Evolutionary conservation across 2,113 vertebrate species (phyloP).

Genomic region (Crotalus horridus): DNA sequence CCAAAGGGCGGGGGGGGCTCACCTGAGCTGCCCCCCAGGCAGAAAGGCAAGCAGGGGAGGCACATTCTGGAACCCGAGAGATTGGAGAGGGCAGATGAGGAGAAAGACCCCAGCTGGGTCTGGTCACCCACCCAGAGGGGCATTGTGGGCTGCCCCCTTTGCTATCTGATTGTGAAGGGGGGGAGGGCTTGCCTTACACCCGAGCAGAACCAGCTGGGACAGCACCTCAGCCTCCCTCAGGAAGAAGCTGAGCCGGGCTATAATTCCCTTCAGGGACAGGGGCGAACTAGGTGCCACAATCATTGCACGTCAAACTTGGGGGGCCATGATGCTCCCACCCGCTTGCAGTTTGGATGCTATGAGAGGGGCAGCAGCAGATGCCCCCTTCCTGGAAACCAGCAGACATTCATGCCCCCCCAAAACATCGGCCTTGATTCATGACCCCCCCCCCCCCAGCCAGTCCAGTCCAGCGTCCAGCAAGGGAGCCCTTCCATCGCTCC

Average conservation of each 20-base stretch:
- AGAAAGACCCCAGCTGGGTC: neutral
- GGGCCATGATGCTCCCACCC: too few relatives aligned
- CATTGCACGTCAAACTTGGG: neutral
- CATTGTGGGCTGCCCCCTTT: neutral
- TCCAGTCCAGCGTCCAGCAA: too few relatives aligned
- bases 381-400: neutral
- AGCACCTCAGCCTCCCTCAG: neutral
- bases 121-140: neutral
- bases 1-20: neutral
- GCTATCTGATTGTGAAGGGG: neutral
- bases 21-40: neutral
- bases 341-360: neutral
- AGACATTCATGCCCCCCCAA: neutral
- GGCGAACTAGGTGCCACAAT: rapidly evolving
- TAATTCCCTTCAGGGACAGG: neutral
- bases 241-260: neutral
- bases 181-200: neutral
- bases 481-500: too few relatives aligned
- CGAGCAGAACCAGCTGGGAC: neutral
- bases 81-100: neutral
- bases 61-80: neutral
- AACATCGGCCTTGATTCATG: neutral
- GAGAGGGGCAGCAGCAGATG: neutral
- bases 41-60: neutral
- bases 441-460: too few relatives aligned